These are phyloP conservation scores for Tokudaia muenninki DNA, from an alignment of 2,797 vertebrate genomes.

Conservation along the genomic window DNA sequence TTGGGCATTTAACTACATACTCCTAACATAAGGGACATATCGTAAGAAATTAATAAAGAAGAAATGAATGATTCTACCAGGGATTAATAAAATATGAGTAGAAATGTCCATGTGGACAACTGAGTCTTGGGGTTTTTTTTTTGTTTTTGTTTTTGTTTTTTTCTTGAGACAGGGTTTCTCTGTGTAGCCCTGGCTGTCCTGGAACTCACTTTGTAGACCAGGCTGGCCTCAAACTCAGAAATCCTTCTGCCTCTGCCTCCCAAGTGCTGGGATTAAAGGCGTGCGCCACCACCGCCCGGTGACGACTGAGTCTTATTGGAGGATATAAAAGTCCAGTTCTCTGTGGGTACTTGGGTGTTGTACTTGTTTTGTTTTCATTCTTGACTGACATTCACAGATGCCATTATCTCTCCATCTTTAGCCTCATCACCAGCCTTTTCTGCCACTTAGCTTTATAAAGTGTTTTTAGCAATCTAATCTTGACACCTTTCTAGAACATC, in stretches of 20 bases:
- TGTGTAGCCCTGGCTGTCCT: no score
- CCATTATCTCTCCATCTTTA: not conserved
- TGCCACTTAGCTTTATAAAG: not conserved
- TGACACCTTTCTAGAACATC: not conserved
- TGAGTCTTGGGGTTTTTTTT: not conserved
- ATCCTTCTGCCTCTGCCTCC: no score
- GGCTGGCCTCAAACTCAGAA: no score
- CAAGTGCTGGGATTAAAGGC: no score
- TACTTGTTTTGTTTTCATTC: not conserved
- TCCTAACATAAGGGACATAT: not conserved
- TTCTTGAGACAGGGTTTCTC: no score
- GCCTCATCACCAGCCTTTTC: not conserved
- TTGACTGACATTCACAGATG: not conserved
- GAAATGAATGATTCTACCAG: not conserved
- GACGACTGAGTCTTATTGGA: not conserved
- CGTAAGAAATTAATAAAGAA: constrained; percentile 22
- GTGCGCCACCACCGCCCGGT: no score
- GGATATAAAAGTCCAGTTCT: not conserved
- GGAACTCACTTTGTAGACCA: no score
- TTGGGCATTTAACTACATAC: not conserved
- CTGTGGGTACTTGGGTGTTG: not conserved
- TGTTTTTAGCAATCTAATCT: not conserved
- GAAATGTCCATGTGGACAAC: not conserved
- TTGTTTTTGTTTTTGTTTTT: no score
- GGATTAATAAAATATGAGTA: not conserved